These are phyloP conservation scores for Clepsis dumicolana DNA, from an alignment of 2,888 invertebrate species.

Conservation along the genomic window DNA sequence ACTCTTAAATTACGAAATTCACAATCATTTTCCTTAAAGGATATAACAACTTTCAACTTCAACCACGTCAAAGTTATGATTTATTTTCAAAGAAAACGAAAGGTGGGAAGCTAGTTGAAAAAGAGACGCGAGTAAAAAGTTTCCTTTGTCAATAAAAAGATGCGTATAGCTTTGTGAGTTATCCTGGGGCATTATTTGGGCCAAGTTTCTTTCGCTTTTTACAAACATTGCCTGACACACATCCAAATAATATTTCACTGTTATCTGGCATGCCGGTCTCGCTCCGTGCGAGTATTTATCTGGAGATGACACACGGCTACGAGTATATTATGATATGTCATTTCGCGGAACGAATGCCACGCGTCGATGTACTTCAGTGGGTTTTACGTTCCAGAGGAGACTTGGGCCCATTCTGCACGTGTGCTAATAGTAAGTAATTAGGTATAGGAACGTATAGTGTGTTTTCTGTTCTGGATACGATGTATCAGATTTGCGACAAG, in stretches of 20 bases:
- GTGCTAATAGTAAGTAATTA: conserved; percentile 23
- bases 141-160: conserved; percentile 38
- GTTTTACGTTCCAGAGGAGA: conserved; percentile 25
- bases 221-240: conserved; percentile 13
- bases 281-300: conserved; percentile 29
- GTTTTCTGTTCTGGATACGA: not conserved
- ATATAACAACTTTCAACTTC: conserved; percentile 24
- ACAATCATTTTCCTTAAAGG: conserved; percentile 14
- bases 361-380: conserved; percentile 15
- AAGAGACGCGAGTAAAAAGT: conserved; percentile 37
- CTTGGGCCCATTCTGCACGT: conserved; percentile 20
- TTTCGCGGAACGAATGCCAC: conserved; percentile 34
- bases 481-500: conserved; percentile 20
- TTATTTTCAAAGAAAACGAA: conserved; percentile 38
- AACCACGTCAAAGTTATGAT: conserved; percentile 32
- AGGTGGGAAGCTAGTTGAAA: conserved; percentile 35
- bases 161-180: conserved; percentile 21
- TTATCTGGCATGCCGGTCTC: conserved; percentile 35
- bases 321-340: conserved; percentile 14
- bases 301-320: conserved; percentile 38
- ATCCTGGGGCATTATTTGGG: conserved; percentile 33
- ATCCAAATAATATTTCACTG: conserved; percentile 38
- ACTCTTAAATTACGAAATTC: not conserved
- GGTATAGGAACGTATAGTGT: not conserved
- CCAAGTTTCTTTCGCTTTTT: conserved; percentile 28